These are phyloP conservation scores for Thymelicus sylvestris DNA, from an alignment of 2,888 invertebrate species.

Conservation along the genomic window DNA sequence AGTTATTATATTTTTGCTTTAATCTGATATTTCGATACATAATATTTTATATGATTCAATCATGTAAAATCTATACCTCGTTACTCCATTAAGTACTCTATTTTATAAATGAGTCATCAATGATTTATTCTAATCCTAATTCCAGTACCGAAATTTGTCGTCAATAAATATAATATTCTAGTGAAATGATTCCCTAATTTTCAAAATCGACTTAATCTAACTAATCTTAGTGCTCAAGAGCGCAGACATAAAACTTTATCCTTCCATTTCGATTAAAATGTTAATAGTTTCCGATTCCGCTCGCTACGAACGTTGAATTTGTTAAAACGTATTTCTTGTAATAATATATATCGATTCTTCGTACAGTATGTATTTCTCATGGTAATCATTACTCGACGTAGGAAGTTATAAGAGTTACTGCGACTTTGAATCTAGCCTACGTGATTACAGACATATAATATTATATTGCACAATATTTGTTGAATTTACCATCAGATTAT, in stretches of 20 bases:
- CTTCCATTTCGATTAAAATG: conserved; percentile 37
- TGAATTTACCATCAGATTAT: conserved; percentile 34
- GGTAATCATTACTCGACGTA: conserved; percentile 35
- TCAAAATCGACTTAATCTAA: conserved; percentile 22
- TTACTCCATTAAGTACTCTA: too few species aligned
- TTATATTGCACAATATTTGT: conserved; percentile 50
- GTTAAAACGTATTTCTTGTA: conserved; percentile 42
- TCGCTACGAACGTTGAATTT: conserved; percentile 40
- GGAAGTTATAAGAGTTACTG: conserved; percentile 30
- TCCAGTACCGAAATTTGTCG: too few species aligned
- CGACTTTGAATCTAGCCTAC: conserved; percentile 42
- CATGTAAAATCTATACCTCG: too few species aligned
- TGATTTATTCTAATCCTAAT: too few species aligned
- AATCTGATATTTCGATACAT: background rate
- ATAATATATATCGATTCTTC: conserved; percentile 40
- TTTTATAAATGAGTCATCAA: too few species aligned
- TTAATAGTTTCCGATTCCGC: conserved; percentile 37
- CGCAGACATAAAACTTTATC: conserved; percentile 34
- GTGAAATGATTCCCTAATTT: conserved; percentile 14
- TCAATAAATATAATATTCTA: background rate
- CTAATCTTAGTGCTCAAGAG: conserved; percentile 33
- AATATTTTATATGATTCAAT: too few species aligned
- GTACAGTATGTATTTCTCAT: conserved; percentile 25
- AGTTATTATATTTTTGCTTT: conserved; percentile 6
- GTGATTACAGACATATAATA: conserved; percentile 45